Conservation (phyloP, 2,888 invertebrate species). For the Ethmia dodecea region DNA sequence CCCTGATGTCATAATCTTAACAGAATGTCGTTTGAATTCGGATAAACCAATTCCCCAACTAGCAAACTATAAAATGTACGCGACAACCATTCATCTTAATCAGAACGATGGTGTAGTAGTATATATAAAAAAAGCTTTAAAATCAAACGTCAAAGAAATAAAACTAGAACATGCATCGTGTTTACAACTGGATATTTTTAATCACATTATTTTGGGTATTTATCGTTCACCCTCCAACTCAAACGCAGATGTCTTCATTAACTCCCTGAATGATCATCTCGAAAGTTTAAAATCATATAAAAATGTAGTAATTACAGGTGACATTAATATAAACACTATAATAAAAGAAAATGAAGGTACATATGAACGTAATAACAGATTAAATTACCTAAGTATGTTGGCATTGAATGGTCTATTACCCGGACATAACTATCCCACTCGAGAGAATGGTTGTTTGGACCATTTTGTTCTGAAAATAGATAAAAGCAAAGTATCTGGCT, state of each 20-base stretch:
- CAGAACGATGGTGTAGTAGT: slow-evolving; percentile 18
- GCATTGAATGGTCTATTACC: slow-evolving; percentile 1
- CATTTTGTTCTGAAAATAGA: slow-evolving; percentile 5
- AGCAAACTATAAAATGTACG: slow-evolving; percentile 9
- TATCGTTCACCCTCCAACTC: slow-evolving; percentile 21
- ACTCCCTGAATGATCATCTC: slow-evolving; percentile 16
- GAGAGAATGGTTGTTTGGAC: slow-evolving; percentile 4
- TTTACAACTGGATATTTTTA: slow-evolving; percentile 11
- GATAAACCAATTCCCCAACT: slow-evolving; percentile 15
- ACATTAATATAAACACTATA: slow-evolving; percentile 23
- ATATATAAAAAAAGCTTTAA: neutral
- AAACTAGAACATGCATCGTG: slow-evolving; percentile 14
- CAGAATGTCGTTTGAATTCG: slow-evolving; percentile 11
- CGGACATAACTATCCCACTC: slow-evolving; percentile 5
- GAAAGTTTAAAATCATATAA: slow-evolving; percentile 8
- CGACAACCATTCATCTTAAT: slow-evolving; percentile 12
- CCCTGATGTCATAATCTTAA: slow-evolving; percentile 11
- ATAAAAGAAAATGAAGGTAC: neutral
- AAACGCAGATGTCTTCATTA: slow-evolving; percentile 19
- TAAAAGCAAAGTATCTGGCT: neutral
- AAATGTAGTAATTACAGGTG: slow-evolving; percentile 20
- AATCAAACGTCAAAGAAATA: slow-evolving; percentile 10
- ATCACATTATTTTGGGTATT: slow-evolving; percentile 16
- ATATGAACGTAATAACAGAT: neutral
- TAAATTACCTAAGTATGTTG: slow-evolving; percentile 2